Evolutionary conservation across 1,140 invertebrate genomes (phyloP), one percentile per base, ranked within the genome.

Genomic region (Megalopta genalis): DNA sequence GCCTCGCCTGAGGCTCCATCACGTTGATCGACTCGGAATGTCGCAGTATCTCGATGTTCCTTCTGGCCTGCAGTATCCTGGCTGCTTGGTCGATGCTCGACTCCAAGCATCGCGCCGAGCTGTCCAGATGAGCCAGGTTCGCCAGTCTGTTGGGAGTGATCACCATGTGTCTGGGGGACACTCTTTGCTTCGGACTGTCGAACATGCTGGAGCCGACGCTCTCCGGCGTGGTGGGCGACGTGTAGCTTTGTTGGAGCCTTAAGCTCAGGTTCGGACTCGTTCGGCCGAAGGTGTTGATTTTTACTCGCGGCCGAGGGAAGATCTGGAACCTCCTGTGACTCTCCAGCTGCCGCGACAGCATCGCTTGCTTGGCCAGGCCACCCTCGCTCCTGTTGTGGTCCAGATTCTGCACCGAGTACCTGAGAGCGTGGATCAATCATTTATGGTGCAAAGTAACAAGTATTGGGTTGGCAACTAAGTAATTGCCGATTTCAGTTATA

Each of bases 91-190:
- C 86, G 0, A 70, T 52, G n/a, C 42, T 80, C 18, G 73, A 8
- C 0, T 68, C 75, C 14, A 81, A 7, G 46, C 76, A 79, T 1
- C 77, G 70, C 32, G 77, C 46, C 14, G 73, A 37, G 16, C 59
- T 74, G 57, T 60, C 85, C 71, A 39, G 39, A 60, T 88, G 78
- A 52, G 81, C 73, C 3, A 91, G 65, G 77, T 84, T 90, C 0
- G 88, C 82, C 4, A 91, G 52, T 57, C 77, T 86, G 65, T 91
- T 92, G 9, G 88, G 52, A 1, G 88, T 92, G 32, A 90, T 90
- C 3, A 85, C 90, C 23, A 90, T 77, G 6, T 86, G 83, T n/a
- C 64, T 88, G 0, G 86, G 83, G 0, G 88, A 87, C 9, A 79
- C 54, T 21, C 71, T 88, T 32, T 84, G 86, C 12, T 72, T 84